A percentile compares a stretch with the other conserved stretches of the same genome.
These are phyloP conservation scores for Tamandua tetradactyla DNA, from an alignment of 2,797 vertebrate genomes.

Conservation along the genomic window DNA sequence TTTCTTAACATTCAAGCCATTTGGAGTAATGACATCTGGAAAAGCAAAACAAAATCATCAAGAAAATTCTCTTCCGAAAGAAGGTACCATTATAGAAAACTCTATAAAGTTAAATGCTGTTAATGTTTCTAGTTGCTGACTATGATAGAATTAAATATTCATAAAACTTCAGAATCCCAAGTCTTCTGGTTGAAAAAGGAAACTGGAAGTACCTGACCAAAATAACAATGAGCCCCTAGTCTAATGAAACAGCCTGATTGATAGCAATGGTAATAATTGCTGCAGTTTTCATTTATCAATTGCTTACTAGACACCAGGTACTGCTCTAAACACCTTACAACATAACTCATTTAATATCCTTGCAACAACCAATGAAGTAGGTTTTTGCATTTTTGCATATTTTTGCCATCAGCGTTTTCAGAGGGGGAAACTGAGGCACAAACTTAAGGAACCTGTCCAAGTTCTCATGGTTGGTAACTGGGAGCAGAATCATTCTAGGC, in stretches of 20 bases:
- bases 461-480: background rate
- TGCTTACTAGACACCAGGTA: background rate
- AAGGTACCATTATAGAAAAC: background rate
- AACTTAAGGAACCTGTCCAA: background rate
- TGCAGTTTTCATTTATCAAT: too few relatives aligned
- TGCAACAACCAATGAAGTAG: background rate
- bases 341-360: background rate
- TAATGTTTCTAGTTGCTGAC: background rate
- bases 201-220: background rate
- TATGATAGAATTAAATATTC: background rate
- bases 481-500: background rate
- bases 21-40: conserved; percentile 96
- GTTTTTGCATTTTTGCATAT: too few relatives aligned
- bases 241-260: background rate
- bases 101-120: background rate
- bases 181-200: background rate
- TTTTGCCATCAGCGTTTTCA: background rate
- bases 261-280: background rate
- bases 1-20: conserved; percentile 97
- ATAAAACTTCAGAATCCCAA: background rate
- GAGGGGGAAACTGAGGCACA: background rate
- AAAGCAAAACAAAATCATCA: conserved; percentile 75
- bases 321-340: background rate
- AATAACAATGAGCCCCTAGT: background rate
- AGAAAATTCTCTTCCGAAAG: background rate